phyloP scores from a whole-genome alignment of 2,113 vertebrate species.

The Petromus typicus region DNA sequence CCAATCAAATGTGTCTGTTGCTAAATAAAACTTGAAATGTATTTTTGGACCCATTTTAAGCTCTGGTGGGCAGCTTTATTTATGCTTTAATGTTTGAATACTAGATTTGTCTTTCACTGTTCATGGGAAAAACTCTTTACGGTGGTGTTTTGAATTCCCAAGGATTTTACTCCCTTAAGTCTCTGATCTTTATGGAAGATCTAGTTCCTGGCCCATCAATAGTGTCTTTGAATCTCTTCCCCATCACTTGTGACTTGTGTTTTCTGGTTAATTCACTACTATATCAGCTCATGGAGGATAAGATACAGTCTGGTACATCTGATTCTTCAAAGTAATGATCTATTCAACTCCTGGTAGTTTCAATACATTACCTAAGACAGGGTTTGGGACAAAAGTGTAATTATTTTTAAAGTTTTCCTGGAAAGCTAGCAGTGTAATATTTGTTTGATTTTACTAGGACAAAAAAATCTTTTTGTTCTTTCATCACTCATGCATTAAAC shows the following conservation, averaged over 20 bases:
- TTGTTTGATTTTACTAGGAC: not conserved
- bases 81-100: not conserved
- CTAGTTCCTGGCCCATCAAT: fast-evolving
- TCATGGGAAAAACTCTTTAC: not conserved
- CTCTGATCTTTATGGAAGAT: fast-evolving
- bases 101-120: not conserved
- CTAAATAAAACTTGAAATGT: not conserved
- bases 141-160: not conserved
- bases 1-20: not conserved
- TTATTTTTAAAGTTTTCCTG: not conserved
- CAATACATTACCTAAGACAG: not conserved
- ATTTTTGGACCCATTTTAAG: fast-evolving
- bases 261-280: not conserved
- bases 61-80: not conserved
- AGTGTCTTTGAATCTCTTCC: not conserved
- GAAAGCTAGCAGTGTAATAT: not conserved
- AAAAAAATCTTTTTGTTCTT: not conserved
- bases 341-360: not conserved
- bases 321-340: not conserved
- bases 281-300: not conserved
- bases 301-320: no score
- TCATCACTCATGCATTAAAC: not conserved
- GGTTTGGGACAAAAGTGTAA: not conserved
- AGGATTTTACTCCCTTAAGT: not conserved
- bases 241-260: not conserved